Percentiles rank a stretch among this genome's conserved stretches.
Conservation (phyloP, 1,140 invertebrate genomes). For the Triops longicaudatus region DNA sequence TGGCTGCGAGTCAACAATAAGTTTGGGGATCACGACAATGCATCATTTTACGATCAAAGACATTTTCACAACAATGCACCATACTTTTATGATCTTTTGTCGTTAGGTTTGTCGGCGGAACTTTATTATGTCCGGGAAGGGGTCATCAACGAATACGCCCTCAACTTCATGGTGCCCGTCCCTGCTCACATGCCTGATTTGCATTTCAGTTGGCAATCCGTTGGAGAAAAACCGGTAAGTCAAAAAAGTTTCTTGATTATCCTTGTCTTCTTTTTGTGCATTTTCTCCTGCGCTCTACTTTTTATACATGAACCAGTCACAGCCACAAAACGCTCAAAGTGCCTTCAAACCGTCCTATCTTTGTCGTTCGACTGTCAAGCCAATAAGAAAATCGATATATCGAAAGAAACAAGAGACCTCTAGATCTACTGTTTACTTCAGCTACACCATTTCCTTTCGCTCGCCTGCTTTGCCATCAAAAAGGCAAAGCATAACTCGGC, state of each 20-base stretch:
- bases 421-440: not conserved
- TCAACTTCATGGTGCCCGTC: slow-evolving; percentile 74
- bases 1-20: slow-evolving; percentile 9
- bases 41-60: slow-evolving; percentile 14
- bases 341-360: not conserved
- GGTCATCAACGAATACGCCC: slow-evolving; percentile 79
- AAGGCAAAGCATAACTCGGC: not conserved
- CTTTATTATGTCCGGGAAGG: slow-evolving; percentile 79
- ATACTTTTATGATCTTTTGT: slow-evolving; percentile 33
- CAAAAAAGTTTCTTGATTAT: not conserved
- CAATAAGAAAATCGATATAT: slow-evolving; percentile 9
- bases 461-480: not conserved
- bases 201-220: slow-evolving; percentile 76
- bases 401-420: slow-evolving; percentile 12
- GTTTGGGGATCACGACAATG: not conserved
- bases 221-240: slow-evolving; percentile 62
- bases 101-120: slow-evolving; percentile 70
- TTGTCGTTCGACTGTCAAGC: not conserved
- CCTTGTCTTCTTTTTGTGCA: not conserved
- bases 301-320: not conserved
- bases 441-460: not conserved
- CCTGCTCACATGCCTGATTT: slow-evolving; percentile 68
- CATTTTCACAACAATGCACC: slow-evolving; percentile 23
- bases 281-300: not conserved
- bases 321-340: not conserved